Percentiles rank a stretch among this genome's conserved stretches.
Conservation (phyloP, 92 coral and sea anemone species). For the Bergia puertoricense region DNA sequence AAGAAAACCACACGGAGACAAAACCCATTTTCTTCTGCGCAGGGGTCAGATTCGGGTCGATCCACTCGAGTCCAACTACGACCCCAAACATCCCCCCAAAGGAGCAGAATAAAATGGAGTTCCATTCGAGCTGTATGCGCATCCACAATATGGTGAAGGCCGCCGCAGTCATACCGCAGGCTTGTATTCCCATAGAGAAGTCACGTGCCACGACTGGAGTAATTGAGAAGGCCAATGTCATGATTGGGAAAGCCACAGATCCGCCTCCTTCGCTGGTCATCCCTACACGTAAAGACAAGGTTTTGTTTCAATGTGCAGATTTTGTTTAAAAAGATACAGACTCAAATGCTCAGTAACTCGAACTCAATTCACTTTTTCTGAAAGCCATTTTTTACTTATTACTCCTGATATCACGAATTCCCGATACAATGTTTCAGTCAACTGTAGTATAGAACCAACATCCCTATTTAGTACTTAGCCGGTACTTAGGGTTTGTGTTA, state of each 20-base stretch:
- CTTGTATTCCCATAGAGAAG: conserved; percentile 45
- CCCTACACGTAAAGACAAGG: not conserved
- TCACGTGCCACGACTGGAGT: conserved; percentile 45
- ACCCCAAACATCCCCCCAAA: conserved; percentile 76
- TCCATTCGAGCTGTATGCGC: conserved; percentile 82
- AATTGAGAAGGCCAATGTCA: conserved; percentile 46
- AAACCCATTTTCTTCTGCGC: conserved; percentile 92
- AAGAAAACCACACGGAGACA: conserved; percentile 87
- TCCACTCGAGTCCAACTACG: conserved; percentile 74
- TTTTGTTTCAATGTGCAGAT: too few species aligned
- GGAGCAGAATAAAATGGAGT: conserved; percentile 76
- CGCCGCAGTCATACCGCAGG: conserved; percentile 31
- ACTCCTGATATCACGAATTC: too few species aligned
- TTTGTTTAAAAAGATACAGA: too few species aligned
- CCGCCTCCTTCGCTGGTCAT: conserved; percentile 56
- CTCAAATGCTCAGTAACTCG: too few species aligned
- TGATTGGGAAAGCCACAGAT: conserved; percentile 44
- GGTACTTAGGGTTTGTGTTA: too few species aligned
- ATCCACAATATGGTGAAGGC: conserved; percentile 34
- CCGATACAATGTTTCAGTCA: too few species aligned
- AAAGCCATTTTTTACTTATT: too few species aligned
- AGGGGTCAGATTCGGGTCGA: conserved; percentile 85
- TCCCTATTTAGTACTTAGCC: too few species aligned
- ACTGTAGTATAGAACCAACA: too few species aligned
- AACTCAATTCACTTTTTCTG: too few species aligned